These are phyloP conservation scores for Melanocharis versteri DNA, from an alignment of 2,113 vertebrate genomes.

Conservation along the genomic window DNA sequence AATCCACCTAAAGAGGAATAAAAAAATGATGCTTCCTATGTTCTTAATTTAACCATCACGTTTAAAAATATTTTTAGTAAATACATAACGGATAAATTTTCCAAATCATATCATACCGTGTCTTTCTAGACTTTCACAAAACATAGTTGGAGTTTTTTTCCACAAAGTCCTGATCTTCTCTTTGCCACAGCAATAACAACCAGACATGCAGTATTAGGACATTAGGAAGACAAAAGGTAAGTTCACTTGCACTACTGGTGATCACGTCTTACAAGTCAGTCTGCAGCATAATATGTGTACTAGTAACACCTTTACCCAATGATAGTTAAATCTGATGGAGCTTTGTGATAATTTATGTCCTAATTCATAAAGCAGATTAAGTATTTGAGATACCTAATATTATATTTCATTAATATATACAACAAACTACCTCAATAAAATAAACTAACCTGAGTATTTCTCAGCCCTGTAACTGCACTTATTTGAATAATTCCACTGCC, in stretches of 20 bases:
- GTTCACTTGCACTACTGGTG: neutral
- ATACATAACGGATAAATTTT: neutral
- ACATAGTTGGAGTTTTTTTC: neutral
- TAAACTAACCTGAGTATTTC: neutral
- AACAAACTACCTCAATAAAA: neutral
- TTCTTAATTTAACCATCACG: neutral
- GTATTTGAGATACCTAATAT: neutral
- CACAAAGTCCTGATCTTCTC: neutral
- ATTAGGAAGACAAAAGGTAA: neutral
- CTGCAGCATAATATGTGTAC: accelerated
- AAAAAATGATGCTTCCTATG: neutral
- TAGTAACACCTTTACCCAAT: neutral
- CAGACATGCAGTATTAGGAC: neutral
- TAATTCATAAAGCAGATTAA: neutral
- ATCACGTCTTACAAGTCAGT: neutral
- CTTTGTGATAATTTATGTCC: neutral
- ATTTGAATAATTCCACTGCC: neutral
- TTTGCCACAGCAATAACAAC: neutral
- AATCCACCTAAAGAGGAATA: neutral
- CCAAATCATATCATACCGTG: neutral
- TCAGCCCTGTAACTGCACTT: neutral
- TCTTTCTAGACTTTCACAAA: neutral
- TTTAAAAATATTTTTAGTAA: neutral
- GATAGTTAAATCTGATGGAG: neutral
- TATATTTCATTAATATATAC: neutral